These are phyloP conservation scores for Bettongia penicillata DNA, from an alignment of 2,113 vertebrate genomes.

Conservation along the genomic window DNA sequence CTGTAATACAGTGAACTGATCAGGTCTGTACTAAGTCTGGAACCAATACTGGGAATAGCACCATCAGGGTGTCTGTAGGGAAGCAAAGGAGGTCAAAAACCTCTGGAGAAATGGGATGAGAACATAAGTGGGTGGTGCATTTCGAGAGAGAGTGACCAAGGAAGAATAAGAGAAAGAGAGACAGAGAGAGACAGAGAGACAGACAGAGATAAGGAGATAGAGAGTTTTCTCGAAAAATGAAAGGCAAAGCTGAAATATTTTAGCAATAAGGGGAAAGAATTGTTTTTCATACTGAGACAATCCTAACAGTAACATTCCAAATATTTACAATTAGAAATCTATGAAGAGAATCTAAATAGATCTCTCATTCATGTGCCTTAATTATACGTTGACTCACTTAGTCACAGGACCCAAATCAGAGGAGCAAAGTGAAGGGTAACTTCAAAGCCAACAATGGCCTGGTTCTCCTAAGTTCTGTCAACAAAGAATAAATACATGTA, in stretches of 20 bases:
- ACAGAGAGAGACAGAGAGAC: no score
- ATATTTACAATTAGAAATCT: slow-evolving; percentile 71
- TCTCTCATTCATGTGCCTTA: slow-evolving; percentile 83
- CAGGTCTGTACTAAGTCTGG: background rate
- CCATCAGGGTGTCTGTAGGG: background rate
- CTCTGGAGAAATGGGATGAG: background rate
- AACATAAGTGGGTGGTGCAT: background rate
- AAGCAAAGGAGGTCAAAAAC: background rate
- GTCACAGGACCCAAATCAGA: slow-evolving; percentile 80
- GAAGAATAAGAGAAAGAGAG: no score
- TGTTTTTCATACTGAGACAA: background rate
- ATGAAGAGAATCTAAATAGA: slow-evolving; percentile 77
- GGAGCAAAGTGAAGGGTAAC: slow-evolving; percentile 67
- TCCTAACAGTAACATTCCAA: slow-evolving; percentile 67
- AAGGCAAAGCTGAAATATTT: background rate
- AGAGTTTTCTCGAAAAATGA: background rate
- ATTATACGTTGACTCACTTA: slow-evolving; percentile 83
- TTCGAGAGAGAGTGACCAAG: background rate
- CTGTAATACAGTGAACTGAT: background rate
- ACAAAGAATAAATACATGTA: slow-evolving; percentile 75
- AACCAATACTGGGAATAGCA: background rate
- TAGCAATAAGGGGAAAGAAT: background rate
- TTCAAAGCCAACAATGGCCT: slow-evolving; percentile 81
- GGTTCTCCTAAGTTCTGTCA: slow-evolving; percentile 82
- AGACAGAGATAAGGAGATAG: background rate